Evolutionary conservation across 2,113 vertebrate genomes (phyloP).

Genomic region (Cynoglossus semilaevis): DNA sequence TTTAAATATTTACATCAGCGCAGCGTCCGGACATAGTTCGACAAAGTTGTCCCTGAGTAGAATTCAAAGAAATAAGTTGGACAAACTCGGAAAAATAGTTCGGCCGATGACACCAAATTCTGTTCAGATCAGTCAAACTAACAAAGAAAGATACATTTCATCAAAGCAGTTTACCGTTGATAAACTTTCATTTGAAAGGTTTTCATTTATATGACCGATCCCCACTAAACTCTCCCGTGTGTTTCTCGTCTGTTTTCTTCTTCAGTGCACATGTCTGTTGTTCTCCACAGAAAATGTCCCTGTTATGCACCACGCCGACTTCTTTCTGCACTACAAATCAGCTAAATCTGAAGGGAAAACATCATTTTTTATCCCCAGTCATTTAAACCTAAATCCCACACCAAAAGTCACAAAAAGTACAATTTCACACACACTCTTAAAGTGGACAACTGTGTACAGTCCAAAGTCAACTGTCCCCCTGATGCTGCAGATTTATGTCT

Average conservation of each 20-base stretch:
- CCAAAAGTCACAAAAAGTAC: slow-evolving; percentile 2
- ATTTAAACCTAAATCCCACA: background rate
- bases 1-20: background rate
- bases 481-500: slow-evolving; percentile 55
- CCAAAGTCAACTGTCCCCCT: slow-evolving; percentile 18
- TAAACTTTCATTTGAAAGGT: too few relatives aligned
- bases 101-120: too few relatives aligned
- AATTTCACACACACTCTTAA: slow-evolving; percentile 10
- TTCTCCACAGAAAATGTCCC: slow-evolving; percentile 15
- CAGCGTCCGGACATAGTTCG: slow-evolving; percentile 10
- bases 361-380: background rate
- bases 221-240: too few relatives aligned
- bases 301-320: slow-evolving; percentile 23
- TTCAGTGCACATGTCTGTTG: slow-evolving; percentile 16
- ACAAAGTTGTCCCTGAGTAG: slow-evolving; percentile 14
- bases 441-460: slow-evolving; percentile 16
- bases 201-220: too few relatives aligned
- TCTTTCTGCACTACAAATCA: slow-evolving; percentile 43
- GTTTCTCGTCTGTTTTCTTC: slow-evolving; percentile 1
- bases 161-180: too few relatives aligned
- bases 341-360: background rate
- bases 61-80: too few relatives aligned
- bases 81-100: too few relatives aligned
- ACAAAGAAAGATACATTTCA: too few relatives aligned
- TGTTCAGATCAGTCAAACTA: too few relatives aligned